Evolutionary conservation across 2,797 vertebrate species (phyloP).

Genomic region (Arremon aurantiirostris): DNA sequence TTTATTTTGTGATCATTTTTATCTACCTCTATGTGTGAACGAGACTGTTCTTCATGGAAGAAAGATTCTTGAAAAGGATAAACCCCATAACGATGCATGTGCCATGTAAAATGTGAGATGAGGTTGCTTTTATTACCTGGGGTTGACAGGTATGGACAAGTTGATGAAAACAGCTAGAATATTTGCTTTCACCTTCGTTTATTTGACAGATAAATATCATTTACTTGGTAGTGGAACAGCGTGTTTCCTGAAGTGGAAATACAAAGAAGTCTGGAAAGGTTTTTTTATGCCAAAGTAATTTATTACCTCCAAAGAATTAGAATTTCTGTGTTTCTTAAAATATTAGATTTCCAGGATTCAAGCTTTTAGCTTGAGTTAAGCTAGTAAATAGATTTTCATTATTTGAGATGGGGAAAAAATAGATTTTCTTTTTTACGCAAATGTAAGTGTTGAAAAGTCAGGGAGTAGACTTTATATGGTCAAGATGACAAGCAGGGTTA

Average conservation of each 20-base stretch:
- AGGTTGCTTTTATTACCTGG: neutral
- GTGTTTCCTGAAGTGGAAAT: neutral
- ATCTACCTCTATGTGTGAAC: neutral
- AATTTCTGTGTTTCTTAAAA: neutral
- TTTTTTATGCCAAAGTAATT: neutral
- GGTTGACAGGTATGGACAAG: neutral
- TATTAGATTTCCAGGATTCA: neutral
- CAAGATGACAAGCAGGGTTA: neutral
- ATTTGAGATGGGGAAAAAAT: neutral
- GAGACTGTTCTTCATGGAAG: neutral
- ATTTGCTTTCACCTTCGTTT: constrained; percentile 14
- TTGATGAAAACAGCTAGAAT: constrained; percentile 1
- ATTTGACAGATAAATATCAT: neutral
- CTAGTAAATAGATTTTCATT: neutral
- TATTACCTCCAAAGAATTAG: neutral
- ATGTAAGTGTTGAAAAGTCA: neutral
- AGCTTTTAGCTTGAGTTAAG: neutral
- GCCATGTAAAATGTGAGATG: neutral
- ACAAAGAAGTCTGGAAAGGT: neutral
- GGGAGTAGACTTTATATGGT: neutral
- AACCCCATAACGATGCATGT: neutral
- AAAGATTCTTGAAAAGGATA: constrained; percentile 9
- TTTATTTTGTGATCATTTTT: neutral
- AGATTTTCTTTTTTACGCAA: neutral
- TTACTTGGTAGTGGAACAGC: neutral